Percentiles rank a stretch among this genome's conserved stretches.
Conservation (phyloP, 1,140 invertebrate genomes). For the Dreissena polymorpha region DNA sequence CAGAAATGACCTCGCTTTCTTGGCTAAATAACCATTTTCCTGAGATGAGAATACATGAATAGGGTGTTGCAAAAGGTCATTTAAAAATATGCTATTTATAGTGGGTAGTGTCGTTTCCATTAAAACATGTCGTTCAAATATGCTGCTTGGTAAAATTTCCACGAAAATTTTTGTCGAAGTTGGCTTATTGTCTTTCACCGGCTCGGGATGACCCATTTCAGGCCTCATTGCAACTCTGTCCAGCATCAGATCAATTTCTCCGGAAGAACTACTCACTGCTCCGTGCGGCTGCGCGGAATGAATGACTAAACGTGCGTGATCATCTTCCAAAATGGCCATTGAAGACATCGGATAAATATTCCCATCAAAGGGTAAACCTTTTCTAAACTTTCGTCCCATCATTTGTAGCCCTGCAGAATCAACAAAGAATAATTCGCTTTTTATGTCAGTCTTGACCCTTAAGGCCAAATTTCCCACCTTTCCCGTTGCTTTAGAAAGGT, state of each 20-base stretch:
- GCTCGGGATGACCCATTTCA: conserved; percentile 93
- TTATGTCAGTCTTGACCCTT: conserved; percentile 89
- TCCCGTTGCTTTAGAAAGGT: background rate
- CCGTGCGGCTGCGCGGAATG: too few relatives aligned
- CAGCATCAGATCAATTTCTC: conserved; percentile 91
- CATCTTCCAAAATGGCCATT: conserved; percentile 91
- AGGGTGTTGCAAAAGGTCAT: conserved; percentile 47
- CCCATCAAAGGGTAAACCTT: conserved; percentile 86
- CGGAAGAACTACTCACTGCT: conserved; percentile 89
- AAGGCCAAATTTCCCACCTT: conserved; percentile 84
- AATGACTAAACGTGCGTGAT: conserved; percentile 83
- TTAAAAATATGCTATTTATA: conserved; percentile 38
- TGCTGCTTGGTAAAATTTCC: conserved; percentile 84
- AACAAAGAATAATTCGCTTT: conserved; percentile 86
- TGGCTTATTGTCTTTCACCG: conserved; percentile 89
- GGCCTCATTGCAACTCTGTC: conserved; percentile 91
- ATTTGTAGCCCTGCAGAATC: conserved; percentile 94
- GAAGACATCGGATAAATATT: conserved; percentile 94
- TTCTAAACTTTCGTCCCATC: conserved; percentile 84
- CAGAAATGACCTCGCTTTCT: background rate
- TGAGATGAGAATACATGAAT: conserved; percentile 32
- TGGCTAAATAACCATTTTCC: background rate
- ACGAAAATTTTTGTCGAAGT: conserved; percentile 88
- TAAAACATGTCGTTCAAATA: too few relatives aligned
- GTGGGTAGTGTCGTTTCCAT: conserved; percentile 6